A percentile compares a stretch with the other conserved stretches of the same genome.
Conservation (phyloP, 2,113 vertebrate species). For the cat (Felis catus) region F.catus_Fca126_mat1.0 CM031419.1:51501501-51502000, state of each 20-base stretch:
- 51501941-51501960: neutral
- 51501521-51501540: neutral
- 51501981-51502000: neutral
- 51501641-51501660: neutral
- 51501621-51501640: neutral
- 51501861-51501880: neutral
- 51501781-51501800: neutral
- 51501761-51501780: slow-evolving; percentile 2
- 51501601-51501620: neutral
- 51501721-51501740: neutral
- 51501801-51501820: slow-evolving; percentile 17
- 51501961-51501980: neutral
- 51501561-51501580: neutral
- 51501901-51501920: neutral
- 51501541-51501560: neutral
- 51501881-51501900: neutral
- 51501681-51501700: slow-evolving; percentile 29
- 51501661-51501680: slow-evolving; percentile 14
- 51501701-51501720: slow-evolving; percentile 30
- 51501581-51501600: slow-evolving; percentile 32
- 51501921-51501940: neutral
- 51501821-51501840: neutral
- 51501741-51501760: neutral
- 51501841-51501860: slow-evolving; percentile 28
- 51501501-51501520: neutral